Percentiles rank a stretch among this genome's conserved stretches.
phyloP scores from a whole-genome alignment of 2,888 invertebrate species.

The Polydrusus pterygomalis region DNA sequence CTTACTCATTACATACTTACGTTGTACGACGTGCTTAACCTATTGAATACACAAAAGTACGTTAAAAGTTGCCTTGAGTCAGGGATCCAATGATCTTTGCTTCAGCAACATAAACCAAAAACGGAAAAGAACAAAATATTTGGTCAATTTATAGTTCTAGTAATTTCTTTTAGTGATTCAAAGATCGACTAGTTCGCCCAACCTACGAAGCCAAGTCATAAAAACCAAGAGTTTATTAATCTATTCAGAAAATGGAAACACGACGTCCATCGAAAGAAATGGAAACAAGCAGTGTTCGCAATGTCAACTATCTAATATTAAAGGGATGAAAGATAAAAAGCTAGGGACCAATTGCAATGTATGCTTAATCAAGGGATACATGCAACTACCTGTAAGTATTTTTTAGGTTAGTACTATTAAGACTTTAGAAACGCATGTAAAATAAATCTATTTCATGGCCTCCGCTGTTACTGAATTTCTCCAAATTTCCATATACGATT shows the following conservation, averaged over 20 bases:
- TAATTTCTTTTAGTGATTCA: slow-evolving; percentile 56
- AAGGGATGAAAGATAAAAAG: slow-evolving; percentile 31
- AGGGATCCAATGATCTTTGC: no score
- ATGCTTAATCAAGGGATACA: slow-evolving; percentile 69
- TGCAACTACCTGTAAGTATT: slow-evolving; percentile 61
- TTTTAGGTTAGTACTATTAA: slow-evolving; percentile 20
- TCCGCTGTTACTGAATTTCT: no score
- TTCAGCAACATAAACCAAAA: no score
- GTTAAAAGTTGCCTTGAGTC: no score
- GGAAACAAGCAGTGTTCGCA: slow-evolving; percentile 61
- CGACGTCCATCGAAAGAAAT: slow-evolving; percentile 56
- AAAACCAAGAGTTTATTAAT: slow-evolving; percentile 54
- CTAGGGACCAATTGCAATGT: slow-evolving; percentile 25
- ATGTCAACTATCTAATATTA: slow-evolving; percentile 36
- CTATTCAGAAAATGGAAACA: slow-evolving; percentile 65
- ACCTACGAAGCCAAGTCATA: slow-evolving; percentile 55
- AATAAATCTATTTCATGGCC: no score
- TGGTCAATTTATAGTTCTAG: no score
- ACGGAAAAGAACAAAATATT: no score
- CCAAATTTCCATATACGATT: no score
- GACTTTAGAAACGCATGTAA: neutral
- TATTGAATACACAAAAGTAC: no score
- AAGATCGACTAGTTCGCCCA: slow-evolving; percentile 61
- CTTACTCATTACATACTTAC: no score
- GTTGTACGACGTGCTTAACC: no score